Evolutionary conservation across 2,113 vertebrate species (phyloP).

Genomic region (Haemorhous mexicanus): DNA sequence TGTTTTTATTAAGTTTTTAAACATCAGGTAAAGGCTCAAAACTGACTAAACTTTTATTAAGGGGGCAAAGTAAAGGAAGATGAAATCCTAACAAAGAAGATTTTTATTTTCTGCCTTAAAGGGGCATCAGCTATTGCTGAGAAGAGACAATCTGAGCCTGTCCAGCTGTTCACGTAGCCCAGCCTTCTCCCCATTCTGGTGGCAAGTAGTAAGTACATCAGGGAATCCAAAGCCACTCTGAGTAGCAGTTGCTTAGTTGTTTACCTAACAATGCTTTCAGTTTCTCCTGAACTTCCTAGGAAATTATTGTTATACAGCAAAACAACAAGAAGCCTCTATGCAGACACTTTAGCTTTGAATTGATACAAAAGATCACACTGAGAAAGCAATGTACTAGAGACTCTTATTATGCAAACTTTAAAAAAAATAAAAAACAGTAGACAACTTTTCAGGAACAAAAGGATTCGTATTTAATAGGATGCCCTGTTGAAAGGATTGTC

Average conservation of each 20-base stretch:
- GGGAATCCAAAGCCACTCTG: constrained; percentile 73
- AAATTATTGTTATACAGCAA: constrained; percentile 60
- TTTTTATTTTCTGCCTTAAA: constrained; percentile 61
- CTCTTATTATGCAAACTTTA: constrained; percentile 72
- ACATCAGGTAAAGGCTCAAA: constrained; percentile 39
- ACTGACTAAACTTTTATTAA: background rate
- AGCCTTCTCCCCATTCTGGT: constrained; percentile 50
- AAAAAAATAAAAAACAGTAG: background rate
- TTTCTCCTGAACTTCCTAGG: constrained; percentile 65
- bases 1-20: constrained; percentile 5
- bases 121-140: constrained; percentile 65
- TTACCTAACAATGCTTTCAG: constrained; percentile 61
- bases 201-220: constrained; percentile 69
- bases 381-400: constrained; percentile 57
- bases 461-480: background rate
- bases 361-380: constrained; percentile 57
- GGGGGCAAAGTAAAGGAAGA: constrained; percentile 22
- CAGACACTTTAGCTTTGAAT: constrained; percentile 76
- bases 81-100: background rate
- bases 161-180: background rate
- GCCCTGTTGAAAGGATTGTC: constrained; percentile 8
- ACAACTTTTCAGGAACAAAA: constrained; percentile 50
- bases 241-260: constrained; percentile 69
- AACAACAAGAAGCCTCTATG: constrained; percentile 72
- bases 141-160: constrained; percentile 72